A percentile compares a stretch with the other conserved stretches of the same genome.
Conservation (phyloP, 2,113 vertebrate species). For the Podarcis raffonei region DNA sequence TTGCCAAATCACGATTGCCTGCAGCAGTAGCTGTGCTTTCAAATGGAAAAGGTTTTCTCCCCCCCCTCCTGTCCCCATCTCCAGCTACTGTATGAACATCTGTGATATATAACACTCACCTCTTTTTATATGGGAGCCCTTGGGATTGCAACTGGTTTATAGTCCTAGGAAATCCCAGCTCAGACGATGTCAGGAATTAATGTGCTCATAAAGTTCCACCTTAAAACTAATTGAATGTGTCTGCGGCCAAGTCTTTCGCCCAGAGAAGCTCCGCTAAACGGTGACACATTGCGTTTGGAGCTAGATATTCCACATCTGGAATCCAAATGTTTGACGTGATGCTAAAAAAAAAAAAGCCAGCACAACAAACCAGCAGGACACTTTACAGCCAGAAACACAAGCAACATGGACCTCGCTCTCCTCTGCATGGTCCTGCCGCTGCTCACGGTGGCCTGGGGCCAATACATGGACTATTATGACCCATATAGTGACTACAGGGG, state of each 20-base stretch:
- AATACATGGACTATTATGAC: slow-evolving; percentile 71
- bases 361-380: slow-evolving; percentile 59
- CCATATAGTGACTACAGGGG: slow-evolving; percentile 79
- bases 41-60: slow-evolving; percentile 3
- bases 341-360: slow-evolving; percentile 72
- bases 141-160: slow-evolving; percentile 33
- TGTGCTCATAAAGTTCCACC: slow-evolving; percentile 73
- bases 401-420: slow-evolving; percentile 80
- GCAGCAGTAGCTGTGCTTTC: slow-evolving; percentile 11
- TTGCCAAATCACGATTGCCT: background rate
- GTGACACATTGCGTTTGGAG: slow-evolving; percentile 86
- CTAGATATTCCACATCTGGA: slow-evolving; percentile 89
- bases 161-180: slow-evolving; percentile 21
- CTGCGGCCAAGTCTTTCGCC: slow-evolving; percentile 50
- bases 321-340: slow-evolving; percentile 79
- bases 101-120: background rate
- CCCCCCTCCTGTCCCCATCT: background rate
- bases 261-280: slow-evolving; percentile 69
- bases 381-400: slow-evolving; percentile 62
- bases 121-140: slow-evolving; percentile 26
- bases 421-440: slow-evolving; percentile 74
- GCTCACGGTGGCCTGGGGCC: slow-evolving; percentile 74
- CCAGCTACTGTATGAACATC: slow-evolving; percentile 1
- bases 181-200: slow-evolving; percentile 9
- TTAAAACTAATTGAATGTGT: slow-evolving; percentile 72